These are phyloP conservation scores for Archilochus colubris DNA, from an alignment of 2,113 vertebrate species.

Conservation along the genomic window DNA sequence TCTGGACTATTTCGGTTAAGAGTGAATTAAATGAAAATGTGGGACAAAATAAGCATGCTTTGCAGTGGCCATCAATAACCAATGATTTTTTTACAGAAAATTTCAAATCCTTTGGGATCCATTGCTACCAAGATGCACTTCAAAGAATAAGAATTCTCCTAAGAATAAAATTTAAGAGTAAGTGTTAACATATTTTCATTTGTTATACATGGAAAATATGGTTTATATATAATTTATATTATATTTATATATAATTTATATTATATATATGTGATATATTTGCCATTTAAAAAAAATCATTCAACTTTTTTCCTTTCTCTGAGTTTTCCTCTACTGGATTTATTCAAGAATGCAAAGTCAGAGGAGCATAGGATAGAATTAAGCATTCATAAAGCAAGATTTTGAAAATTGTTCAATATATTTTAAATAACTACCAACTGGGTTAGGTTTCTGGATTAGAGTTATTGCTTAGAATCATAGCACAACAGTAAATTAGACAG, in stretches of 20 bases:
- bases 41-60: background rate
- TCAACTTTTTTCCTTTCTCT: background rate
- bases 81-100: background rate
- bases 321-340: background rate
- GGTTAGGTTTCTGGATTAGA: background rate
- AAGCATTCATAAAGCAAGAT: background rate
- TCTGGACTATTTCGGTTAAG: background rate
- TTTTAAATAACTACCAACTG: background rate
- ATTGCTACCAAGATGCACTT: background rate
- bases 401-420: background rate
- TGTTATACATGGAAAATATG: background rate
- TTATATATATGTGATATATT: background rate
- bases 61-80: background rate
- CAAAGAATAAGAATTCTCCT: background rate
- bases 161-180: background rate
- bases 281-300: background rate
- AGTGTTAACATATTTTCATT: background rate
- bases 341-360: background rate
- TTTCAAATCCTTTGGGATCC: background rate
- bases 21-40: background rate
- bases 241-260: background rate
- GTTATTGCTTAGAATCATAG: background rate
- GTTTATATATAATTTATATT: background rate
- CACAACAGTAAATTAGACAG: conserved; percentile 10
- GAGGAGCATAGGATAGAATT: background rate